Evolutionary conservation across 2,797 vertebrate species (phyloP), one percentile per base, ranked within the genome.

Genomic region (Muraenolepis orangiensis): DNA sequence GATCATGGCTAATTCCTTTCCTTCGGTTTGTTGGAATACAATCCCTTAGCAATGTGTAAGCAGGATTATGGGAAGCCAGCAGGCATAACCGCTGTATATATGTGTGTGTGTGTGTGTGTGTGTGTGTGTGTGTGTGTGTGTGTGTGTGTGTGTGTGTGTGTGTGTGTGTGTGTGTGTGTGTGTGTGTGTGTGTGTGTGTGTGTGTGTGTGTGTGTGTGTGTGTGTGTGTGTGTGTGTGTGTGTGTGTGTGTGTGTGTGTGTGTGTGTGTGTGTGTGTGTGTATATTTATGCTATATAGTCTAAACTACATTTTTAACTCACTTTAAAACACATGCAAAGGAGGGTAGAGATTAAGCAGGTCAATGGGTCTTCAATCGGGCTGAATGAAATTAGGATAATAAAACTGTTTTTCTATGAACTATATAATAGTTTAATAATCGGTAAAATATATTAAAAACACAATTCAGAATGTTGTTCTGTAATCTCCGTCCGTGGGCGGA

Each of bases 1-100:
- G 83, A 86, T 88, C 80, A 85, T 42, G 13, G 38, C 32, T 86
- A 78, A 82, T 89, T 85, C 84, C 32, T 78, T 85, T 78, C 75
- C 78, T 71, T 82, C 40, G 29, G 57, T 74, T 73, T 81, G 75
- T 79, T 77, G 71, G 72, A 71, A 36, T 30, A 12, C 69, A 81
- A 16, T 74, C 3, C 42, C 51, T 34, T 12, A 23, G 38, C 70
- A 80, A 12, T 81, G 78, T 75, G 69, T 84, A 66, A 84, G 32
- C 71, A n/a, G 76, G 77, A 87, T 88, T 85, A 85, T 77, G 79
- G 70, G 74, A 42, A 77, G 38, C 68, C 72, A 72, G 67, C 66
- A 78, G n/a, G 34, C 70, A 76, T 61, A 77, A 84, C 78, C 61
- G 57, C 4, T 6, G 12, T 67, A 18, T 66, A n/a, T 61, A n/a